Evolutionary conservation across 2,888 invertebrate genomes (phyloP), one percentile per base, ranked within the genome.

Genomic region (Dryadula phaetusa): DNA sequence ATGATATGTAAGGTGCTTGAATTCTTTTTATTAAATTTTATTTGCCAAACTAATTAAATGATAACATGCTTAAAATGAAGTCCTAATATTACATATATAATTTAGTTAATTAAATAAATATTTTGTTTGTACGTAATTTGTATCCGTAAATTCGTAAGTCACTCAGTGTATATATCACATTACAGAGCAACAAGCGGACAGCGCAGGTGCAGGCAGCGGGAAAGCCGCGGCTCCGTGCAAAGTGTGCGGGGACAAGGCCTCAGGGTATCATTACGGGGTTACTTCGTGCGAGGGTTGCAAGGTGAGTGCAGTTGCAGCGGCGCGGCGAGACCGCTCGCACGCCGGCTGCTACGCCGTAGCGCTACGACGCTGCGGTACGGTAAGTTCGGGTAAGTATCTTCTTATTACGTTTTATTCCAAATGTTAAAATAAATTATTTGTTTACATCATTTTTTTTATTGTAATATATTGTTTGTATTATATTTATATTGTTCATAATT

Each of bases 241-340:
- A 89, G 99, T 99, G 76, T 99, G 99, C 91, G 99, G 99, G 52
- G 99, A 99, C 90, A 97, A 98, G 82, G 97, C 98, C 37, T 97
- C 97, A 28, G 98, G 98, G 60, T 99, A 99, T 90, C 99, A 99
- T 92, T 99, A 99, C 95, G 99, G 99, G 63, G 99, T 99, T 77
- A 99, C 98, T 72, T 98, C 98, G 74, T 99, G 99, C 91, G 99
- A 99, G 91, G 99, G 99, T 76, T 99, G 99, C 93, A 99, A 99
- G 96, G 98, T 98, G 93, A 75, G 58, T 53, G 56, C 56, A 52
- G 71, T 77, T 78, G 71, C 92, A 52, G 25, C 20, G 18, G 6
- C 46, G 37, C 60, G 16, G 28, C 28, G 25, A 34, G n/a, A n/a
- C 25, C 37, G 63, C 52, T 53, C 25, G 58, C 18, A 34, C 52